A percentile compares a stretch with the other conserved stretches of the same genome.
These are phyloP conservation scores for Hirudinaria manillensis DNA, from an alignment of 2,888 invertebrate species.

Conservation along the genomic window DNA sequence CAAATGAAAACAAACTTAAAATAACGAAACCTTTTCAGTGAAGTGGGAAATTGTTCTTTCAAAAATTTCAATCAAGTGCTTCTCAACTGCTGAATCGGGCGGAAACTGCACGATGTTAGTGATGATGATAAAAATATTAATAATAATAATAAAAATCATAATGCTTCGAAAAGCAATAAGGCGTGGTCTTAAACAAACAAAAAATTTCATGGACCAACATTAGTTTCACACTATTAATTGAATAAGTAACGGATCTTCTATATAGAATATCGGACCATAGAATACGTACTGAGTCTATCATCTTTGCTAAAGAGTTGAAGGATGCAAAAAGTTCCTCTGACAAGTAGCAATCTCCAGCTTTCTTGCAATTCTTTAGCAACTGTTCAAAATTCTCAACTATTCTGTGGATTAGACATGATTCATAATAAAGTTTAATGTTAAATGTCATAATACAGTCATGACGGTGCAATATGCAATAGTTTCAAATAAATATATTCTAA, in stretches of 20 bases:
- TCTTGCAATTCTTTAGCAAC: not conserved
- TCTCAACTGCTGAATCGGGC: not conserved
- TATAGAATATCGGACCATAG: no score
- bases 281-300: not conserved
- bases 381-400: not conserved
- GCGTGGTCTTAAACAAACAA: not conserved
- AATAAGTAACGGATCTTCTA: not conserved
- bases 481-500: no score
- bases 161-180: not conserved
- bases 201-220: no score
- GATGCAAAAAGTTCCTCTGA: slow-evolving; percentile 8
- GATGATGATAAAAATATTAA: not conserved
- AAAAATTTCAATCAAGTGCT: not conserved
- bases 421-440: no score
- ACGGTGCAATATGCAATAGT: no score
- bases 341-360: not conserved
- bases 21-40: not conserved
- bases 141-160: not conserved
- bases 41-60: slow-evolving; percentile 1
- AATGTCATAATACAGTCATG: no score
- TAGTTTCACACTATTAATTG: not conserved
- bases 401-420: not conserved
- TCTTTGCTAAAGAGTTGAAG: not conserved
- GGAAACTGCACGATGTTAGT: not conserved
- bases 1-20: not conserved